Evolutionary conservation across 2,113 vertebrate genomes (phyloP).

Genomic region (Coptodon rendalli): DNA sequence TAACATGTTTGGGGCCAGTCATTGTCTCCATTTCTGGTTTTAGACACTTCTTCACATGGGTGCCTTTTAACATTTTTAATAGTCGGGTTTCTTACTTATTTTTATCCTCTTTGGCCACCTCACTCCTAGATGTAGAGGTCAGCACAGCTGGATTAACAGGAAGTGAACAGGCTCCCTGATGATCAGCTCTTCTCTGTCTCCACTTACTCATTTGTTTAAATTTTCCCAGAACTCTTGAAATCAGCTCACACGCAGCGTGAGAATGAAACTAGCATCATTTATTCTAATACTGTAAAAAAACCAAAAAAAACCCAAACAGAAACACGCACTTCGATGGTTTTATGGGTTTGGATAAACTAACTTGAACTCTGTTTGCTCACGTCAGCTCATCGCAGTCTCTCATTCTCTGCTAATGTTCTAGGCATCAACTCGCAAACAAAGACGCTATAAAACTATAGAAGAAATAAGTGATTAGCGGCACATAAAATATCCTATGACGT

Average conservation of each 20-base stretch:
- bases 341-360: background rate
- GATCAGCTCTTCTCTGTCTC: background rate
- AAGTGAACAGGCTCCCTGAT: background rate
- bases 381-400: background rate
- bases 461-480: background rate
- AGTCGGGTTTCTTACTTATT: background rate
- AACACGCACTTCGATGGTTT: background rate
- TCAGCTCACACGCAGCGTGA: background rate
- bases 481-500: background rate
- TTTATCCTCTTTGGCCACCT: background rate
- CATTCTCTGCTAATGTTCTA: background rate
- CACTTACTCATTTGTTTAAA: background rate
- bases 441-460: background rate
- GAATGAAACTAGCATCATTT: background rate
- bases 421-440: background rate
- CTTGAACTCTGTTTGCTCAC: background rate
- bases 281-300: background rate
- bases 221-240: background rate
- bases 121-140: background rate
- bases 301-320: fast-evolving
- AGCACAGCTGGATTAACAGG: background rate
- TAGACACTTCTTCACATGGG: background rate
- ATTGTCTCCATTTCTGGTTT: background rate
- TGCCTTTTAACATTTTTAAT: background rate
- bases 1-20: background rate